Evolutionary conservation across 2,113 vertebrate genomes (phyloP), one percentile per base, ranked within the genome.

Genomic region (Pachypanchax playfairii): DNA sequence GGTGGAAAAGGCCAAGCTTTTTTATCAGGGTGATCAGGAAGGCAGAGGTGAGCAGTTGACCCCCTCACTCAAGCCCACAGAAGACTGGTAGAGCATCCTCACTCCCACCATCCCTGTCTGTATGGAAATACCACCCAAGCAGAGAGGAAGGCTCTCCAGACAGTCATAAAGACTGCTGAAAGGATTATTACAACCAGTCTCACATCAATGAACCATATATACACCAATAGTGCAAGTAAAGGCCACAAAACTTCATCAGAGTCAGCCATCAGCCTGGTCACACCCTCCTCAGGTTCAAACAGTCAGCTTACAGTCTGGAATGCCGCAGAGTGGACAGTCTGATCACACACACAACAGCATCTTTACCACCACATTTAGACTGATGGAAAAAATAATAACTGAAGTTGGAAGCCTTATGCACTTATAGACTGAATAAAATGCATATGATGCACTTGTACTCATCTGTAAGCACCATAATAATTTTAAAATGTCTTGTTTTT

Each of bases 391-490:
- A n/a, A n/a, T n/a, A n/a, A n/a, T n/a, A n/a, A n/a, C 91, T 91
- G 85, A 72, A 81, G 77, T 74, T 57, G 74, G 76, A 72, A 85
- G 79, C 76, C 66, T 80, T 84, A 70, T 90, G 85, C 77, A 75
- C 51, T 67, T 81, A 91, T 87, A 72, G 79, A 88, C 86, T 33
- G 73, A 88, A 73, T 75, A 70, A 71, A 73, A 82, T n/a, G n/a
- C n/a, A n/a, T 56, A 39, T 52, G 55, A 71, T 14, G 17, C 65
- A 69, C 73, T 75, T 82, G 48, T 78, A 79, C 67, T 71, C 18
- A 65, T 68, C 49, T 52, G 38, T 77, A 80, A 75, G 63, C 38
- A 2, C 66, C 59, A n/a, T n/a, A n/a, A n/a, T n/a, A n/a, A n/a
- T n/a, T n/a, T n/a, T n/a, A n/a, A n/a, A n/a, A n/a, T n/a, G n/a